Evolutionary conservation across 2,888 invertebrate genomes (phyloP), one percentile per base, ranked within the genome.

Genomic region (Bellardia bayeri): DNA sequence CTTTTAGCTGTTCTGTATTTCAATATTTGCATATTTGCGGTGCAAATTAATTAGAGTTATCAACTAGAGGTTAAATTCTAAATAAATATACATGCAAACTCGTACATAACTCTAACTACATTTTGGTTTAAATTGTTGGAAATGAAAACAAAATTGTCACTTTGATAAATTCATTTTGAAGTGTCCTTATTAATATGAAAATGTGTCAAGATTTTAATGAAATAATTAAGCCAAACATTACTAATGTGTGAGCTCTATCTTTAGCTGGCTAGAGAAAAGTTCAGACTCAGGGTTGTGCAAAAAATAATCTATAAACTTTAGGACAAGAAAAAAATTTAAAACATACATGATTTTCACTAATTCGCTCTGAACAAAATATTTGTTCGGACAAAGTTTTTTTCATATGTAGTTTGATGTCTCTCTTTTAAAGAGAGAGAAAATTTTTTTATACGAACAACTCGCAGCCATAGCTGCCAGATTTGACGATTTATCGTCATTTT

Each of bases 41-140:
- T 64, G 51, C 16, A 64, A 82, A 82, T 81, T 72, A 74, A 72
- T 81, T 64, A 72, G 64, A 8, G 37, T 72, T 72, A 51, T 66
- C 56, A 74, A 74, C 64, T 45, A 82, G 40, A 75, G 56, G 0
- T 75, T 58, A 23, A 58, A 45, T 56, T 42, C 13, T 56, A 16
- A 45, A 56, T 61, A 61, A 79, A 61, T 37, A 51, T n/a, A 4
- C 23, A 23, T 23, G 1, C 23, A 23, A 1, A 23, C 23, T 23
- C 23, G 23, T 51, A 69, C 42, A 37, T 37, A 37, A 3, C 37
- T 6, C 6, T 64, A 45, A 37, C 6, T 64, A 45, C 16, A 54
- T 64, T 54, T 63, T 61, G 56, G 56, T 72, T 51, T 51, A n/a
- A 4, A 51, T 51, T 51, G n/a, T n/a, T 51, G n/a, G 3, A 13